Base-by-base conservation (phyloP, 2,113 vertebrate species). In the Suricata suricatta region DNA sequence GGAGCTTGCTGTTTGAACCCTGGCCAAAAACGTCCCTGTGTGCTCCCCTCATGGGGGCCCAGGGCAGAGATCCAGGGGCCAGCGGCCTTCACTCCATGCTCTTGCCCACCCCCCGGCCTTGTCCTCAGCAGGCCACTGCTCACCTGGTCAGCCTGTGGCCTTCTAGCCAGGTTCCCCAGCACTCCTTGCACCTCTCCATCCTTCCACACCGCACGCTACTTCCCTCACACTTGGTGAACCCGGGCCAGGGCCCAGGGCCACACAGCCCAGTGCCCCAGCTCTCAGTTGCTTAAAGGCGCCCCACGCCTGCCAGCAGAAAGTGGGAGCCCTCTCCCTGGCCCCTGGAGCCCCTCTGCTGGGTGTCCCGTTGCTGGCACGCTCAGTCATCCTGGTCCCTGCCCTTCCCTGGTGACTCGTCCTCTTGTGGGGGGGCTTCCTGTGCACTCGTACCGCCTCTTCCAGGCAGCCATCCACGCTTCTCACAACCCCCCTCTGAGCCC, bases 291-390 rank as follows among this genome's bases (percentile, higher is more conserved):
- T 27, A 63, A 64, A 79, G 50, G 38, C 10, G 0, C 27, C 5
- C 64, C 29, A 11, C 2, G 0, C 72, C 8, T 31, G 19, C 25
- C 5, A 3, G 41, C 72, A 44, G 7, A 38, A 29, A 27, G 27
- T 41, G 23, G 16, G 29, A 50, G 2, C 54, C 38, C 47, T 38
- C 64, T 21, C 10, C 38, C 19, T 8, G 35, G 27, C 21, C 29
- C 14, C 3, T 16, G 64, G 86, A 25, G 29, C 47, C 25, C 23
- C 35, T 83, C 66, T 12, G 17, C 33, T 13, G 2, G 77, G 47
- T 0, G 0, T 8, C 21, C 60, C 35, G 13, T 47, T n/a, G 2
- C 41, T 16, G 23, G 1, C 2, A n/a, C 2, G 31, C 54, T 64
- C 7, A 5, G 21, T 35, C 27, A 14, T 38, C 23, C 41, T 52